phyloP scores from a whole-genome alignment of 2,888 invertebrate species.

The Diadegma fenestrale region DNA sequence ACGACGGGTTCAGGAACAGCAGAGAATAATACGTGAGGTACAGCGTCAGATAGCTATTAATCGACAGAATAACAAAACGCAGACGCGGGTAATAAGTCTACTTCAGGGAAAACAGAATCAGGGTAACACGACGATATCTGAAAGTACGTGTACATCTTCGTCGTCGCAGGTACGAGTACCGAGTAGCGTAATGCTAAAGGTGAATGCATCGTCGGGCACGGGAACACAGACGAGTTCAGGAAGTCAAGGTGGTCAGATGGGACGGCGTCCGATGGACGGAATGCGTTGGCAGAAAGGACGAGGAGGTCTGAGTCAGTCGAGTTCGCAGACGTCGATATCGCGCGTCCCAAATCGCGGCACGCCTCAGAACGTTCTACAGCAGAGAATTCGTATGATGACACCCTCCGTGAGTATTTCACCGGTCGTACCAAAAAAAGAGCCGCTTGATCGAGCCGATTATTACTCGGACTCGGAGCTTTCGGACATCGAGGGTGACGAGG shows the following conservation, averaged over 20 bases:
- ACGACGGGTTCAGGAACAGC: slow-evolving; percentile 94
- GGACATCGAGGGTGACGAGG: slow-evolving; percentile 79
- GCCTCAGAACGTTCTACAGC: slow-evolving; percentile 77
- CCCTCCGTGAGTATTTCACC: slow-evolving; percentile 86
- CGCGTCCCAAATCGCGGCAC: slow-evolving; percentile 77
- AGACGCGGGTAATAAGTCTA: slow-evolving; percentile 90
- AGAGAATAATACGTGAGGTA: slow-evolving; percentile 92
- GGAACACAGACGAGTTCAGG: slow-evolving; percentile 71
- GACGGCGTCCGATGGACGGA: slow-evolving; percentile 79
- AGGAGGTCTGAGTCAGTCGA: slow-evolving; percentile 75
- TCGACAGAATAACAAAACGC: slow-evolving; percentile 89
- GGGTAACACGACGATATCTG: slow-evolving; percentile 80
- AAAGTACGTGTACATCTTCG: slow-evolving; percentile 76
- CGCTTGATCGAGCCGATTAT: slow-evolving; percentile 80
- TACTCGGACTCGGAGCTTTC: slow-evolving; percentile 83
- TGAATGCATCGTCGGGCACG: slow-evolving; percentile 77
- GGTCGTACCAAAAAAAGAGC: slow-evolving; percentile 83
- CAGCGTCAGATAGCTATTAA: slow-evolving; percentile 92
- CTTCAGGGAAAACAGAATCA: slow-evolving; percentile 88
- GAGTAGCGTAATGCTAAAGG: slow-evolving; percentile 82
- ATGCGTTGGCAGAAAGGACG: slow-evolving; percentile 82
- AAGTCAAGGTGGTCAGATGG: slow-evolving; percentile 74
- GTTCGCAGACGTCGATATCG: slow-evolving; percentile 81
- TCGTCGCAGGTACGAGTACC: slow-evolving; percentile 81
- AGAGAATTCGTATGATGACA: slow-evolving; percentile 85